These are phyloP conservation scores for Eristalis arbustorum DNA, from an alignment of 2,888 invertebrate genomes.

Conservation along the genomic window DNA sequence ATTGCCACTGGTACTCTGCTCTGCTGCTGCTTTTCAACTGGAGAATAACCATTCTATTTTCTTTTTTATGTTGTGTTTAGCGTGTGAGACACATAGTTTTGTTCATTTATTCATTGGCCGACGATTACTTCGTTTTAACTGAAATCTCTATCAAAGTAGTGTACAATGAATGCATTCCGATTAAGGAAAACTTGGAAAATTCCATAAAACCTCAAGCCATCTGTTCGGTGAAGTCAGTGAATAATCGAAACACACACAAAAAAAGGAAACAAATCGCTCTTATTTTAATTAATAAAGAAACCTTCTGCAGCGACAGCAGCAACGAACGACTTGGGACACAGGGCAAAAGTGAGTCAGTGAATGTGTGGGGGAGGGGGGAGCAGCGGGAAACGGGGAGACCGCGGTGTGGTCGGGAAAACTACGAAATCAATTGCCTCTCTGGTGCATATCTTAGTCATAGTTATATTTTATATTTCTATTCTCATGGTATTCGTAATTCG, in stretches of 20 bases:
- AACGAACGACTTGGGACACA: constrained; percentile 37
- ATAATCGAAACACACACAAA: constrained; percentile 31
- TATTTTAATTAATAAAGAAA: constrained; percentile 56
- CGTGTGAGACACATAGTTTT: constrained; percentile 54
- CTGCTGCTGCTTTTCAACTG: constrained; percentile 47
- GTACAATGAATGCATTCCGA: constrained; percentile 47
- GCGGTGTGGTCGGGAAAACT: constrained; percentile 26
- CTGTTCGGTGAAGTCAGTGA: constrained; percentile 52
- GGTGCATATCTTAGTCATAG: constrained; percentile 66
- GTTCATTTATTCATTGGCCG: constrained; percentile 22
- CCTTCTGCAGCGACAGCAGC: constrained; percentile 36
- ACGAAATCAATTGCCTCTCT: constrained; percentile 62
- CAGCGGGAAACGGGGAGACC: constrained; percentile 2
- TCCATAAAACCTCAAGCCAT: constrained; percentile 59
- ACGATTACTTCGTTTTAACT: constrained; percentile 15
- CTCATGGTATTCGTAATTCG: constrained; percentile 46
- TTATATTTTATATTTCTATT: constrained; percentile 53
- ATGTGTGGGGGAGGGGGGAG: constrained; percentile 3
- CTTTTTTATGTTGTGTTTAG: constrained; percentile 61
- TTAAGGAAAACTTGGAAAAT: constrained; percentile 49
- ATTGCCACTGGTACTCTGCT: constrained; percentile 46
- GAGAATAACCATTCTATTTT: constrained; percentile 65
- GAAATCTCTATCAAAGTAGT: constrained; percentile 33
- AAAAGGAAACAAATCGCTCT: constrained; percentile 30
- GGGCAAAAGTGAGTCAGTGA: constrained; percentile 63